A percentile compares a stretch with the other conserved stretches of the same genome.
Conservation (phyloP, 2,888 invertebrate genomes). For the Sceliomorpha sp. region DNA sequence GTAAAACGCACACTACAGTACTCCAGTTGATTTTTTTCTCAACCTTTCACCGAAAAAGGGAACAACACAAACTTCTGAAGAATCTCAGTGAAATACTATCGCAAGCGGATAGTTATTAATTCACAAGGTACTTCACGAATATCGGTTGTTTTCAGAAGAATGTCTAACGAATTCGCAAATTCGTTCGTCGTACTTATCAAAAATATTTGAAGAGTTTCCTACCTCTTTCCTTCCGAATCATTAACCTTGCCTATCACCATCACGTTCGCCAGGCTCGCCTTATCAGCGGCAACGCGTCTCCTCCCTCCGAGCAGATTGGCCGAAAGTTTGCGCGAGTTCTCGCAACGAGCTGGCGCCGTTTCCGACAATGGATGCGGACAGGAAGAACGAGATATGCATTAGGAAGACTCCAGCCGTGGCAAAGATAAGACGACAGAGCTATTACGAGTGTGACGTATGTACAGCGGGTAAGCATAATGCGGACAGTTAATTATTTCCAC, state of each 20-base stretch:
- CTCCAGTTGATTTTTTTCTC: too few species aligned
- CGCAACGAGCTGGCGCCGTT: conserved; percentile 16
- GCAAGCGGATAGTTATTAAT: too few species aligned
- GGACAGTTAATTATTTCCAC: conserved; percentile 62
- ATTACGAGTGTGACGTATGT: conserved; percentile 25
- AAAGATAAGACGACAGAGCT: conserved; percentile 38
- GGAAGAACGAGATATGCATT: conserved; percentile 30
- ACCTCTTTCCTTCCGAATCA: conserved; percentile 9
- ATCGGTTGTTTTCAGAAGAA: too few species aligned
- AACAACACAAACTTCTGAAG: too few species aligned
- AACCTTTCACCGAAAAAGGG: too few species aligned
- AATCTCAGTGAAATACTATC: too few species aligned
- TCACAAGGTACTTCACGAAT: too few species aligned
- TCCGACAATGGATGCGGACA: conserved; percentile 24
- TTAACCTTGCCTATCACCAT: background rate
- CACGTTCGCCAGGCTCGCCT: conserved; percentile 1
- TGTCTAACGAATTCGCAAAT: too few species aligned
- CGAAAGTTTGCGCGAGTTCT: conserved; percentile 21
- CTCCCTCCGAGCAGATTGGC: background rate
- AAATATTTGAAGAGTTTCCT: background rate
- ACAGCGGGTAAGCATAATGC: conserved; percentile 53
- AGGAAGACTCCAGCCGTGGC: conserved; percentile 25
- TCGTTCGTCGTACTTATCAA: background rate
- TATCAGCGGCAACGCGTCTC: conserved; percentile 5
- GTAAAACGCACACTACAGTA: too few species aligned